Evolutionary conservation across 1,140 invertebrate species (phyloP).

Genomic region (Dreissena polymorpha): DNA sequence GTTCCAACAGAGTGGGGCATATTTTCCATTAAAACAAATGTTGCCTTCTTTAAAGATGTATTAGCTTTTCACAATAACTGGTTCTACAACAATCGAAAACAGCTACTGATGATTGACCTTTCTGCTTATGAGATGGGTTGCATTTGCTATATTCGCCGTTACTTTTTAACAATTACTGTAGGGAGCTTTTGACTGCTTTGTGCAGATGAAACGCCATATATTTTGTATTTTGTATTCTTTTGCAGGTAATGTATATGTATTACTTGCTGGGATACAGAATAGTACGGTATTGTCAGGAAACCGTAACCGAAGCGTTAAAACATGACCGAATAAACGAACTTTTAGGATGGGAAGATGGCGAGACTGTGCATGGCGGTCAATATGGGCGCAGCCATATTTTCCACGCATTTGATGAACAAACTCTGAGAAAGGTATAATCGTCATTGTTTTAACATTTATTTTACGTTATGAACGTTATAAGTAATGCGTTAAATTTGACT

Average conservation of each 20-base stretch:
- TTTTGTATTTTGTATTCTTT: conserved; percentile 79
- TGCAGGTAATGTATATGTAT: conserved; percentile 99
- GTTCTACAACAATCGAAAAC: no score
- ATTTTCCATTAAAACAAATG: no score
- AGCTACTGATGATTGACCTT: no score
- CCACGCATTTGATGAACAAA: conserved; percentile 40
- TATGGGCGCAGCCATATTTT: conserved; percentile 45
- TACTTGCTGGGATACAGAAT: conserved; percentile 86
- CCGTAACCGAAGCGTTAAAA: conserved; percentile 15
- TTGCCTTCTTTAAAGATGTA: no score
- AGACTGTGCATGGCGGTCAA: neutral
- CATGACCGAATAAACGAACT: conserved; percentile 25
- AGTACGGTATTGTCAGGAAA: conserved; percentile 29
- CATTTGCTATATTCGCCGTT: neutral
- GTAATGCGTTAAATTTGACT: neutral
- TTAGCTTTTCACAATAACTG: no score
- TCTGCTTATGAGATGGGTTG: neutral
- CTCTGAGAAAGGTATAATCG: conserved; percentile 14
- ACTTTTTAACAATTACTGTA: neutral
- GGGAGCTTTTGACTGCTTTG: conserved; percentile 64
- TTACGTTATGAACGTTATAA: neutral
- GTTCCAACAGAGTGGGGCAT: no score
- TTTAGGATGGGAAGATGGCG: conserved; percentile 5
- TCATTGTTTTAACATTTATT: no score
- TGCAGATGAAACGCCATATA: conserved; percentile 99